These are phyloP conservation scores for Phyto melanocephala DNA, from an alignment of 2,888 invertebrate species.

Conservation along the genomic window DNA sequence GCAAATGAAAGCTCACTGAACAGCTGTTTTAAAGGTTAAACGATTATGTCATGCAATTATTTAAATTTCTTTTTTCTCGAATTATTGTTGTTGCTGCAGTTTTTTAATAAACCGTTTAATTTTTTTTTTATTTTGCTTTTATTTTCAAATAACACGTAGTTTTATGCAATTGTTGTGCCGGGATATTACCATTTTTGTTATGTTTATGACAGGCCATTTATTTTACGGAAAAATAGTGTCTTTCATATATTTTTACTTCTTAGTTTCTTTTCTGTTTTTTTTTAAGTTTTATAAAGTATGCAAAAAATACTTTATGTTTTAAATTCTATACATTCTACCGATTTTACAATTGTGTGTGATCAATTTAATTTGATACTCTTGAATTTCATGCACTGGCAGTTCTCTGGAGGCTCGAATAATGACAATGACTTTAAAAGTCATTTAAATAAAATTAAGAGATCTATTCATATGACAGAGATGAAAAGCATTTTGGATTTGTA, in stretches of 20 bases:
- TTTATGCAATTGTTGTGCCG: slow-evolving; percentile 39
- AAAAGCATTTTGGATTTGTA: too few relatives aligned
- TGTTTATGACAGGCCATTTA: slow-evolving; percentile 7
- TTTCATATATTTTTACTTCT: neutral
- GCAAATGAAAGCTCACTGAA: slow-evolving; percentile 26
- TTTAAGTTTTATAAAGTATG: neutral
- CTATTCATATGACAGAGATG: too few relatives aligned
- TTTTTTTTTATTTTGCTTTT: neutral
- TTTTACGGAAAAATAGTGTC: neutral
- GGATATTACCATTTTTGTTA: slow-evolving; percentile 46
- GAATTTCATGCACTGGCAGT: too few relatives aligned
- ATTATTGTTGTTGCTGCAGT: slow-evolving; percentile 28
- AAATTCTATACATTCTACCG: too few relatives aligned
- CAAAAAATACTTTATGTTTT: neutral
- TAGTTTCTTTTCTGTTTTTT: neutral
- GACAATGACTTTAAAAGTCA: too few relatives aligned
- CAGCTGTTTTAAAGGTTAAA: slow-evolving; percentile 64
- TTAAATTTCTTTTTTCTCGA: slow-evolving; percentile 7
- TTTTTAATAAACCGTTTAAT: neutral
- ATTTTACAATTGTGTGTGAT: too few relatives aligned
- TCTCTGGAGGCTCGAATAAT: too few relatives aligned
- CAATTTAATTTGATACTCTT: too few relatives aligned
- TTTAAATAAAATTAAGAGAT: too few relatives aligned
- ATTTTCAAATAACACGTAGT: slow-evolving; percentile 44
- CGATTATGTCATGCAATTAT: slow-evolving; percentile 41